Percentiles rank a stretch among this genome's conserved stretches.
These are phyloP conservation scores for Mythimna lalbum DNA, from an alignment of 2,888 invertebrate genomes.

Conservation along the genomic window DNA sequence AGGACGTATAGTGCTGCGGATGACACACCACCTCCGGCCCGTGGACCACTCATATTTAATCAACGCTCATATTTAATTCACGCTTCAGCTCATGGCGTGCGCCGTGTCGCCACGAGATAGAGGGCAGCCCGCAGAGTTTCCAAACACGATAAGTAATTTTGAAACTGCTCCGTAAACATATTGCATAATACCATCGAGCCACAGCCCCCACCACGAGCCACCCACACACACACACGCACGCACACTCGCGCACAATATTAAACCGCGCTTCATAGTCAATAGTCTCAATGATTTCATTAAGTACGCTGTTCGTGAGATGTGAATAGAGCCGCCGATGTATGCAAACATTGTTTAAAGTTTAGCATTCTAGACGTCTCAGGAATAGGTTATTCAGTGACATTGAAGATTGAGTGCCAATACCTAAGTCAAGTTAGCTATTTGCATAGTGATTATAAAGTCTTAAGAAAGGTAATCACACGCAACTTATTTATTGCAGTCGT, in stretches of 20 bases:
- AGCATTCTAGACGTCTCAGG: neutral
- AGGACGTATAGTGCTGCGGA: too few species aligned
- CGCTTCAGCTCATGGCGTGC: constrained; percentile 14
- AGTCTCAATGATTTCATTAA: constrained; percentile 19
- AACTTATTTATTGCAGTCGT: too few species aligned
- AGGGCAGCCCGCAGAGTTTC: constrained; percentile 49
- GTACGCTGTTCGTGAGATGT: neutral
- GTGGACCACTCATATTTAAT: too few species aligned
- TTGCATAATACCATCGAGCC: constrained; percentile 40
- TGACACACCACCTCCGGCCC: too few species aligned
- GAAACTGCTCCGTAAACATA: constrained; percentile 57
- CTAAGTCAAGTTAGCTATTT: neutral
- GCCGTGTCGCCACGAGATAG: constrained; percentile 34
- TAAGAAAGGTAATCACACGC: neutral
- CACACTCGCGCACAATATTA: constrained; percentile 11
- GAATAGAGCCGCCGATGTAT: neutral
- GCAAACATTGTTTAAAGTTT: neutral
- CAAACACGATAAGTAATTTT: constrained; percentile 68
- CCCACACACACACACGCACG: neutral
- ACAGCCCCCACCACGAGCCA: neutral
- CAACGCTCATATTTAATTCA: too few species aligned
- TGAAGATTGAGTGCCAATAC: neutral
- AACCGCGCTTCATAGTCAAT: constrained; percentile 11
- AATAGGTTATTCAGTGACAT: neutral
- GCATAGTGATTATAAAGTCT: neutral